Conservation (phyloP, 1,140 invertebrate genomes). For the Arion vulgaris region DNA sequence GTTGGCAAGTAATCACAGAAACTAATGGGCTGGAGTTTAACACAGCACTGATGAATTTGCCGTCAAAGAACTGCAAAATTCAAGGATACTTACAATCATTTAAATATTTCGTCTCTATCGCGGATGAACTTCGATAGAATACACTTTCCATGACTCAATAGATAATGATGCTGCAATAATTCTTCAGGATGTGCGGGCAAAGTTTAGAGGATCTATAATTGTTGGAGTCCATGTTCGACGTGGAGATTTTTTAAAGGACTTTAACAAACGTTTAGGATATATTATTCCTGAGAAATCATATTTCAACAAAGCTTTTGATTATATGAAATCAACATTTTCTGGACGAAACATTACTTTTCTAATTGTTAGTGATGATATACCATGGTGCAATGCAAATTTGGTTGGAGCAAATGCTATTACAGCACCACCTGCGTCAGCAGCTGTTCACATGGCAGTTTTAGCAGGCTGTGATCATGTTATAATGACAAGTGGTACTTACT, state of each 20-base stretch:
- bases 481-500: slow-evolving; percentile 60
- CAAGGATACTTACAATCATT: slow-evolving; percentile 42
- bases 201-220: neutral
- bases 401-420: slow-evolving; percentile 34
- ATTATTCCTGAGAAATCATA: slow-evolving; percentile 31
- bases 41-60: neutral
- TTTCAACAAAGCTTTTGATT: slow-evolving; percentile 40
- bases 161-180: neutral
- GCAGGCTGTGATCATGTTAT: slow-evolving; percentile 63
- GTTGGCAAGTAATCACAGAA: neutral
- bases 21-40: slow-evolving; percentile 10
- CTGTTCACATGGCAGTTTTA: slow-evolving; percentile 64
- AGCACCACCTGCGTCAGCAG: slow-evolving; percentile 34
- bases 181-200: neutral
- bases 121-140: slow-evolving; percentile 15
- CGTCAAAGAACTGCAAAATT: slow-evolving; percentile 16
- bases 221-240: slow-evolving; percentile 46
- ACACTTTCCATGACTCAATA: neutral
- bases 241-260: slow-evolving; percentile 23
- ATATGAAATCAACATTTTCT: slow-evolving; percentile 35
- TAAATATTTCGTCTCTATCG: slow-evolving; percentile 42
- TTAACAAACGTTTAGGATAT: neutral
- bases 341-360: slow-evolving; percentile 44
- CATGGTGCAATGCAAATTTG: slow-evolving; percentile 46
- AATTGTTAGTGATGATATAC: slow-evolving; percentile 50